These are phyloP conservation scores for Drosophila nr. perissopoda DNA, from an alignment of 2,888 invertebrate species.

Conservation along the genomic window DNA sequence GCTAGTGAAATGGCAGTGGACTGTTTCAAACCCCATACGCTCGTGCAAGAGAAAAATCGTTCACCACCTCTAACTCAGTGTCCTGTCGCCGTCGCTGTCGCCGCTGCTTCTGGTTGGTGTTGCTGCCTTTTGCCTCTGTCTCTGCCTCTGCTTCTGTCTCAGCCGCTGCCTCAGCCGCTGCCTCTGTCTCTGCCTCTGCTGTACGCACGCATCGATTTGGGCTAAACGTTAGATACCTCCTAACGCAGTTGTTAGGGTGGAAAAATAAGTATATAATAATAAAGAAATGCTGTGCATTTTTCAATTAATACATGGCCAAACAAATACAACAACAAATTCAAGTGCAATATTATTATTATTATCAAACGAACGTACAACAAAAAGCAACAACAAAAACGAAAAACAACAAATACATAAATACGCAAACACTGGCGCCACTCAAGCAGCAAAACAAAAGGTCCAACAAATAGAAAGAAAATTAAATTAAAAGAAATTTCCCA, in stretches of 20 bases:
- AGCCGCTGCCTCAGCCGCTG: slow-evolving; percentile 46
- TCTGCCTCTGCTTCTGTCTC: slow-evolving; percentile 12
- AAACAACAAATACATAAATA: slow-evolving; percentile 37
- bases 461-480: slow-evolving; percentile 38
- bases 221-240: slow-evolving; percentile 80
- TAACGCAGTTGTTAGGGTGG: slow-evolving; percentile 76
- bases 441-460: slow-evolving; percentile 62
- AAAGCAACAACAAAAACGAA: slow-evolving; percentile 26
- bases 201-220: slow-evolving; percentile 77
- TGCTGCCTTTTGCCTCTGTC: slow-evolving; percentile 44
- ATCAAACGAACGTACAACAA: slow-evolving; percentile 36
- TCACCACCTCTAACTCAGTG: slow-evolving; percentile 64
- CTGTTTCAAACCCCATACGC: slow-evolving; percentile 52
- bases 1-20: slow-evolving; percentile 46
- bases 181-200: slow-evolving; percentile 46
- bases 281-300: slow-evolving; percentile 65
- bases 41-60: slow-evolving; percentile 69
- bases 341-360: slow-evolving; percentile 64
- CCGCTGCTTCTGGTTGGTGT: slow-evolving; percentile 54
- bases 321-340: slow-evolving; percentile 47
- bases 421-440: slow-evolving; percentile 37
- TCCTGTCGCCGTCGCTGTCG: slow-evolving; percentile 49
- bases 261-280: slow-evolving; percentile 70
- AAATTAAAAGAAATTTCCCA: slow-evolving; percentile 12
- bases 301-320: slow-evolving; percentile 50